A percentile compares a stretch with the other conserved stretches of the same genome.
Conservation (phyloP, 2,113 vertebrate genomes). For the Alligator sinensis region DNA sequence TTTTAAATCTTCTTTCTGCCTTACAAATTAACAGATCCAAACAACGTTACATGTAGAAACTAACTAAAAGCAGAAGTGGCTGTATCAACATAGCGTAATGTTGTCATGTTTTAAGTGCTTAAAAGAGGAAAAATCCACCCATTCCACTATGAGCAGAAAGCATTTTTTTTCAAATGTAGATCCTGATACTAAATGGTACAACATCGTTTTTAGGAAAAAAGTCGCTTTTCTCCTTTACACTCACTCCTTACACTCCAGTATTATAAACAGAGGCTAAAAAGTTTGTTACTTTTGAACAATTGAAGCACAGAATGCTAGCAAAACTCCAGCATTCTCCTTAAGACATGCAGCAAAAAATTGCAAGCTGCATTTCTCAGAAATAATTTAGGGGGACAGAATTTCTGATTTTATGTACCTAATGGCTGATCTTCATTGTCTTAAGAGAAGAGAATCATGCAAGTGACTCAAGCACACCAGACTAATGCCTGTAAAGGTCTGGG, state of each 20-base stretch:
- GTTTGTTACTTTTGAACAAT: not conserved
- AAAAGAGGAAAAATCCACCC: not conserved
- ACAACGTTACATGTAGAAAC: slow-evolving; percentile 29
- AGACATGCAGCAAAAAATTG: not conserved
- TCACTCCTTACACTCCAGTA: not conserved
- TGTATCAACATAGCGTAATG: not conserved
- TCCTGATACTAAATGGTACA: not conserved
- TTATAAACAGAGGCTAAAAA: not conserved
- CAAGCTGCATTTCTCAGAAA: not conserved
- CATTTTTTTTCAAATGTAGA: not conserved
- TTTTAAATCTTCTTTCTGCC: slow-evolving; percentile 49
- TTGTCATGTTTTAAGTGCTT: not conserved
- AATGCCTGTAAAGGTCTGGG: not conserved
- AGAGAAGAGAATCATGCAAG: not conserved
- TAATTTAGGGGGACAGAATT: not conserved
- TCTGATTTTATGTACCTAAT: not conserved
- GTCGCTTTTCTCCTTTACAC: not conserved
- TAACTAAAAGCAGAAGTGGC: slow-evolving; percentile 9
- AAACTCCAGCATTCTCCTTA: not conserved
- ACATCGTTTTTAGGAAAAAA: not conserved
- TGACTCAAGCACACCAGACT: not conserved
- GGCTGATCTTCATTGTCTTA: not conserved
- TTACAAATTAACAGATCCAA: not conserved
- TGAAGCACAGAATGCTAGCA: not conserved
- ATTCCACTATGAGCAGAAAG: not conserved